Evolutionary conservation across 2,113 vertebrate genomes (phyloP), one percentile per base, ranked within the genome.

Genomic region (Chaetops frenatus): DNA sequence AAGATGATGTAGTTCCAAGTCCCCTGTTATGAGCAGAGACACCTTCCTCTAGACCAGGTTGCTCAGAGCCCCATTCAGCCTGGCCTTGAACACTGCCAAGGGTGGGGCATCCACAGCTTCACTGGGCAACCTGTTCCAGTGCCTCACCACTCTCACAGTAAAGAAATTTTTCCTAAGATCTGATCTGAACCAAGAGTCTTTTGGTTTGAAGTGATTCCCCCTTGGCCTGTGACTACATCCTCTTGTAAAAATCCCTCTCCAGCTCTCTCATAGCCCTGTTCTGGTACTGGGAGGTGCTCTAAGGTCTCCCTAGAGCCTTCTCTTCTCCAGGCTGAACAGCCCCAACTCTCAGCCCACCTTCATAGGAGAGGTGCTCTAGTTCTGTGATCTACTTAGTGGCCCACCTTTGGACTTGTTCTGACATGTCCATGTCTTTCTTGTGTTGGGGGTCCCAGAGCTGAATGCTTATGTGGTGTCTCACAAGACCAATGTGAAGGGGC

Each of bases 201-300:
- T 56, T 25, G 17, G 9, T 62, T 54, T 29, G 28, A 79, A 61
- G n/a, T 29, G 29, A 25, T 35, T 71, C 29, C 11, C 20, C 20
- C 11, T n/a, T 56, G 16, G 18, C 20, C 13, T 29, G 24, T 47
- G 24, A 40, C 29, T 62, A 29, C 5, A 12, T 57, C 25, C 9
- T 80, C 31, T 50, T 64, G 21, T 42, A 36, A 44, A 64, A 72
- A 17, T 65, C 31, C 35, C 8, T 72, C 15, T 65, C 35, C 31
- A 35, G 5, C 21, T 48, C 22, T 22, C 25, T 42, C 1, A 0
- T 31, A 40, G 20, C 11, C 7, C 4, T 1, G 11, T 31, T 62
- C 51, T 12, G 7, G 21, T 56, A 31, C 25, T 22, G 50, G 21
- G 15, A 27, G 21, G 7, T 71, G 31, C 14, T 42, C 35, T 22